Conservation (phyloP, 2,888 invertebrate genomes). For the Drosophila meridionalis region DNA sequence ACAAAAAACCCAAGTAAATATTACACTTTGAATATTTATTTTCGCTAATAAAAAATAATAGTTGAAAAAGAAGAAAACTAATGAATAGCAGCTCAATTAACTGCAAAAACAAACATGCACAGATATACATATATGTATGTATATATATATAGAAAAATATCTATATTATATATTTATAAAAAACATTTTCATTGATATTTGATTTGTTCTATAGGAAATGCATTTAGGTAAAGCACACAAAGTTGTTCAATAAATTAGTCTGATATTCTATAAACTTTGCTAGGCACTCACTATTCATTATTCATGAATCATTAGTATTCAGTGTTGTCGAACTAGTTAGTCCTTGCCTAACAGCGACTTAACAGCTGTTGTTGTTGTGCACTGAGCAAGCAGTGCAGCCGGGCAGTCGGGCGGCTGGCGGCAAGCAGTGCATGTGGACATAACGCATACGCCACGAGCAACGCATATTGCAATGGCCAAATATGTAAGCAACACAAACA, state of each 20-base stretch:
- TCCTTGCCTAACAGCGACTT: slow-evolving; percentile 3
- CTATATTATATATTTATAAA: neutral
- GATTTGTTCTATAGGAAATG: slow-evolving; percentile 1
- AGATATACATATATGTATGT: neutral
- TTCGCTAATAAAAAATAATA: slow-evolving; percentile 3
- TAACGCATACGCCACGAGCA: slow-evolving; percentile 52
- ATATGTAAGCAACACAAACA: slow-evolving; percentile 17
- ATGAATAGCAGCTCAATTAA: neutral
- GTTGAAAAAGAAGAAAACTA: neutral
- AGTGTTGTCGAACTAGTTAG: neutral
- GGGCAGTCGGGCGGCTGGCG: neutral
- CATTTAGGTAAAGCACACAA: neutral
- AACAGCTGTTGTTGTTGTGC: neutral
- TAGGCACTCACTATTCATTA: neutral
- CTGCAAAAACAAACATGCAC: neutral
- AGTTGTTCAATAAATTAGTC: neutral
- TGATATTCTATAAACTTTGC: neutral
- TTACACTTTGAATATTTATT: slow-evolving; percentile 10
- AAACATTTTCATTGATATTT: neutral
- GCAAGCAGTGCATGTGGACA: slow-evolving; percentile 45
- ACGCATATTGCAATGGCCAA: slow-evolving; percentile 18
- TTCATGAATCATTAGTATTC: neutral
- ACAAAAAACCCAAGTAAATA: slow-evolving; percentile 10
- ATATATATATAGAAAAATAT: neutral
- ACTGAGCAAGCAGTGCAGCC: neutral